These are phyloP conservation scores for Buceros bicornis DNA, from an alignment of 2,797 vertebrate species.

Conservation along the genomic window DNA sequence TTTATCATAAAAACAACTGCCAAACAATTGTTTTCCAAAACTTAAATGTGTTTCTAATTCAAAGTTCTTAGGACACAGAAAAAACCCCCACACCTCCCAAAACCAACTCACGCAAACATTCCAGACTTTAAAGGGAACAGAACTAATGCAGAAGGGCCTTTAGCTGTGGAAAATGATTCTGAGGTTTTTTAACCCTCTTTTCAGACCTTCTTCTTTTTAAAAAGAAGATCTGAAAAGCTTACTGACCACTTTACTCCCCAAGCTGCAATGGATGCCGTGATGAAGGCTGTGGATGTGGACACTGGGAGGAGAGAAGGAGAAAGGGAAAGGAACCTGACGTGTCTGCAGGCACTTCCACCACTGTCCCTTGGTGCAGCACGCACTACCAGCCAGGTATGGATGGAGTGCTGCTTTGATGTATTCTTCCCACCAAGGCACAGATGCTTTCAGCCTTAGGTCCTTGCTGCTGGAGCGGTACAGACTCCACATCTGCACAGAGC, in stretches of 20 bases:
- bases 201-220: not conserved
- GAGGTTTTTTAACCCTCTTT: not conserved
- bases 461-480: not conserved
- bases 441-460: not conserved
- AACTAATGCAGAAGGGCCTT: not conserved
- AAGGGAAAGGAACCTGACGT: accelerated
- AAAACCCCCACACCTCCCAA: not conserved
- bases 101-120: not conserved
- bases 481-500: accelerated
- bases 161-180: not conserved
- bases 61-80: not conserved
- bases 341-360: not conserved
- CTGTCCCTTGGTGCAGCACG: accelerated
- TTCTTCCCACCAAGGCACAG: not conserved
- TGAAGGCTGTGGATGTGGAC: not conserved
- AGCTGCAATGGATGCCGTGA: not conserved
- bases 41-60: slow-evolving; percentile 47
- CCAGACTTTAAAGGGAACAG: slow-evolving; percentile 12
- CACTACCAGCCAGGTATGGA: accelerated
- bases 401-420: not conserved
- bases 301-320: not conserved
- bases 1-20: not conserved
- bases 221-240: not conserved
- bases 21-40: slow-evolving; percentile 38
- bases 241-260: not conserved